Conservation (phyloP, 2,888 invertebrate species). For the Pyrrhosoma nymphula region DNA sequence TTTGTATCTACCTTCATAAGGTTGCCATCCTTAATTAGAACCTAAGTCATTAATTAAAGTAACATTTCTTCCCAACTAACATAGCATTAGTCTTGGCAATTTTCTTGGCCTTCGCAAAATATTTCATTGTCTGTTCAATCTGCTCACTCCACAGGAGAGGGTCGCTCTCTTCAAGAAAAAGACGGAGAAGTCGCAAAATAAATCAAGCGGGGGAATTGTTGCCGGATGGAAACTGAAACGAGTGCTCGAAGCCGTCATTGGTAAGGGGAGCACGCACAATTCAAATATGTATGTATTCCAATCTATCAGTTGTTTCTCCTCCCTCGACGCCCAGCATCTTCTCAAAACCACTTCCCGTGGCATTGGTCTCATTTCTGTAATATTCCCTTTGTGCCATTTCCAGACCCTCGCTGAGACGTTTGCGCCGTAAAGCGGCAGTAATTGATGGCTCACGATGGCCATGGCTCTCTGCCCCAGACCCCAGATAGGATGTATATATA, state of each 20-base stretch:
- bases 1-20: too few species aligned
- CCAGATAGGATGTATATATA: not conserved
- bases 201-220: too few species aligned
- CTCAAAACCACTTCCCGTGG: not conserved
- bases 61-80: too few species aligned
- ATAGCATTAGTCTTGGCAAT: too few species aligned
- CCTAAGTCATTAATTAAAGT: too few species aligned
- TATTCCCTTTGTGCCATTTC: not conserved
- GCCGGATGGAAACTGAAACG: not conserved
- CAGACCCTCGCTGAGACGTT: not conserved
- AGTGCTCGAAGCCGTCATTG: not conserved
- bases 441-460: not conserved
- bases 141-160: too few species aligned
- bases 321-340: not conserved
- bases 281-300: not conserved
- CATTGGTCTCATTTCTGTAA: not conserved
- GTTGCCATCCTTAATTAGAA: too few species aligned
- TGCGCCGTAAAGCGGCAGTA: conserved; percentile 16
- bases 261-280: not conserved
- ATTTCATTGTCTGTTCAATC: too few species aligned
- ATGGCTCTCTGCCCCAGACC: not conserved
- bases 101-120: too few species aligned
- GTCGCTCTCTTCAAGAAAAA: too few species aligned
- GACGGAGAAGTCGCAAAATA: too few species aligned
- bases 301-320: not conserved